These are phyloP conservation scores for Hydropsyche tenuis DNA, from an alignment of 1,140 invertebrate genomes.

Conservation along the genomic window DNA sequence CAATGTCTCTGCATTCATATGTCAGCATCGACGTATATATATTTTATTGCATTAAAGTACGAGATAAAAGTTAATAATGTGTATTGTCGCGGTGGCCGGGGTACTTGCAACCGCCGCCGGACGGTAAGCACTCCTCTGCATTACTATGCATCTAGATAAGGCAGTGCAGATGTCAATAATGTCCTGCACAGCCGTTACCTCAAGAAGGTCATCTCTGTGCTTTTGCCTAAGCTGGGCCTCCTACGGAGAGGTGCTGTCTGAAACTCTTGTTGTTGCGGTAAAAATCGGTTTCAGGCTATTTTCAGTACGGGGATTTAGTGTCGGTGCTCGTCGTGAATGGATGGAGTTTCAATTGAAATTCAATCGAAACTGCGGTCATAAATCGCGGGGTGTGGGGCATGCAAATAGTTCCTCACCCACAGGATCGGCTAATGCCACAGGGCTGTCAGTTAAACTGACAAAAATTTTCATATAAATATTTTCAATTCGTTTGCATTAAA, in stretches of 20 bases:
- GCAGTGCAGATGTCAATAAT: conserved; percentile 43
- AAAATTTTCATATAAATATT: no score
- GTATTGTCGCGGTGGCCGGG: conserved; percentile 13
- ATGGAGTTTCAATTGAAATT: conserved; percentile 32
- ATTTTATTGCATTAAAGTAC: no score
- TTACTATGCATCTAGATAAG: conserved; percentile 49
- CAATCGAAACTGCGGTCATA: conserved; percentile 30
- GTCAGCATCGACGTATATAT: no score
- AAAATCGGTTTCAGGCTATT: no score
- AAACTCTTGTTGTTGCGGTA: background rate
- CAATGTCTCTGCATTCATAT: no score
- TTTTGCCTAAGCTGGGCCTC: conserved; percentile 23
- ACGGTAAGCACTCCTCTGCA: conserved; percentile 12
- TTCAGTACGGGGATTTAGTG: background rate
- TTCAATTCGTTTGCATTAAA: no score
- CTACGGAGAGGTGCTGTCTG: conserved; percentile 8
- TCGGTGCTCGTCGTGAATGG: background rate
- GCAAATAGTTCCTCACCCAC: conserved; percentile 39
- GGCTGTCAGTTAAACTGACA: background rate
- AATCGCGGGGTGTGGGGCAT: conserved; percentile 35
- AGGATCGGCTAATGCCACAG: conserved; percentile 19
- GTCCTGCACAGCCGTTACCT: conserved; percentile 38
- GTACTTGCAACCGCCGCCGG: background rate
- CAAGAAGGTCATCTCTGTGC: conserved; percentile 24
- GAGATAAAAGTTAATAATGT: conserved; percentile 14